A percentile compares a stretch with the other conserved stretches of the same genome.
These are phyloP conservation scores for Echeneis naucrates DNA, from an alignment of 2,797 vertebrate species.

Conservation along the genomic window DNA sequence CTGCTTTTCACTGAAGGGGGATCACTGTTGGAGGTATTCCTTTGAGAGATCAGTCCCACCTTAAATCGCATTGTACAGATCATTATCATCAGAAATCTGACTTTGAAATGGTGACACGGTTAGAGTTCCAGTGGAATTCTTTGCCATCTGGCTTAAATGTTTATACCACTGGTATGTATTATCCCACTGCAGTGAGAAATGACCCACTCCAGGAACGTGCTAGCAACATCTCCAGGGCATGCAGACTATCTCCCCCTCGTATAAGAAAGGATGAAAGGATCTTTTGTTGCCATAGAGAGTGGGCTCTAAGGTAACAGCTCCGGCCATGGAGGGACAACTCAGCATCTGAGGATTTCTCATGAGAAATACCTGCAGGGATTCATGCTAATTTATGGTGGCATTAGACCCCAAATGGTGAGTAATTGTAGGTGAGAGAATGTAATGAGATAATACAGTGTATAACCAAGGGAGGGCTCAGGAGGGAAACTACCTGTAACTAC, in stretches of 20 bases:
- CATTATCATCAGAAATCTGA: conserved; percentile 21
- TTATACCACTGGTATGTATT: conserved; percentile 46
- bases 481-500: conserved; percentile 58
- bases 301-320: conserved; percentile 44
- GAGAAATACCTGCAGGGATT: conserved; percentile 71
- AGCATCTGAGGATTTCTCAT: conserved; percentile 49
- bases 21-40: conserved; percentile 6
- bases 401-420: conserved; percentile 37
- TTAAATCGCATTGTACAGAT: background rate
- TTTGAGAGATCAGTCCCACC: conserved; percentile 26
- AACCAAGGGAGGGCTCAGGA: conserved; percentile 5
- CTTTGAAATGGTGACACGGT: conserved; percentile 23
- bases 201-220: conserved; percentile 55
- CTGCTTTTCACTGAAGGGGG: conserved; percentile 40
- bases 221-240: conserved; percentile 60
- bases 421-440: conserved; percentile 54
- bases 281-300: conserved; percentile 63
- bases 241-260: conserved; percentile 62
- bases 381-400: conserved; percentile 36
- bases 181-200: conserved; percentile 69
- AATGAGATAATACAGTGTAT: conserved; percentile 29
- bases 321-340: conserved; percentile 21
- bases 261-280: conserved; percentile 81
- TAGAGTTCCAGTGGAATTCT: conserved; percentile 21
- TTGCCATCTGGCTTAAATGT: conserved; percentile 42